A percentile compares a stretch with the other conserved stretches of the same genome.
Evolutionary conservation across 1,140 invertebrate genomes (phyloP).

Genomic region (Drosophila setifemur): DNA sequence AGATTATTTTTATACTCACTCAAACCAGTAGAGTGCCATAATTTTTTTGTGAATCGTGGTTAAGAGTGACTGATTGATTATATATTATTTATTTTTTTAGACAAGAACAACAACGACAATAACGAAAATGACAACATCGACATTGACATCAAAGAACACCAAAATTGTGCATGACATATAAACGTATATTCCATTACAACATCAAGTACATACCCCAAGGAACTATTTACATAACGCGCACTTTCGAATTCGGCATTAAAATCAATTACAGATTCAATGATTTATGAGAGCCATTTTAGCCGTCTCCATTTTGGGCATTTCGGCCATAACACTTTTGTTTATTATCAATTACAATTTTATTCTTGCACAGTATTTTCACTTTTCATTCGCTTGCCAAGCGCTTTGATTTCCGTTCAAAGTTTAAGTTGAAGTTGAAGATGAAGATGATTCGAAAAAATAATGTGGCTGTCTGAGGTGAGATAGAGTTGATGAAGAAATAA

Average conservation of each 20-base stretch:
- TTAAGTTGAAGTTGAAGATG: too few species aligned
- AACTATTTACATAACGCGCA: slow-evolving; percentile 41
- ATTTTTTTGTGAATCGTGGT: slow-evolving; percentile 13
- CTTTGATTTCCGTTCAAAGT: slow-evolving; percentile 1
- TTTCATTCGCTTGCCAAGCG: slow-evolving; percentile 27
- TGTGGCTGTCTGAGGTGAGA: slow-evolving; percentile 23
- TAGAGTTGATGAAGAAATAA: too few species aligned
- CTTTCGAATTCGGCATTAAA: slow-evolving; percentile 21
- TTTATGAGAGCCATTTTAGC: slow-evolving; percentile 23
- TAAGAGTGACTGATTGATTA: neutral
- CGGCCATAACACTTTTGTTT: slow-evolving; percentile 22
- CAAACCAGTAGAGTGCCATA: neutral
- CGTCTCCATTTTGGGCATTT: slow-evolving; percentile 16
- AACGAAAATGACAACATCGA: slow-evolving; percentile 44
- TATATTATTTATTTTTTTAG: slow-evolving; percentile 15
- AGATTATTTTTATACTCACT: slow-evolving; percentile 60
- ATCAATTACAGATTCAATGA: slow-evolving; percentile 34
- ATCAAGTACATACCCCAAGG: slow-evolving; percentile 80
- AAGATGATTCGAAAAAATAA: too few species aligned
- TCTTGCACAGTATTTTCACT: slow-evolving; percentile 63
- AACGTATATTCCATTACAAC: slow-evolving; percentile 80
- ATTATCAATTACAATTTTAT: slow-evolving; percentile 26
- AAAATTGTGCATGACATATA: slow-evolving; percentile 67
- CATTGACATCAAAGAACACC: slow-evolving; percentile 61
- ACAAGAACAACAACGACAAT: slow-evolving; percentile 31